These are phyloP conservation scores for Cochlearius cochlearius DNA, from an alignment of 2,113 vertebrate species.

Conservation along the genomic window DNA sequence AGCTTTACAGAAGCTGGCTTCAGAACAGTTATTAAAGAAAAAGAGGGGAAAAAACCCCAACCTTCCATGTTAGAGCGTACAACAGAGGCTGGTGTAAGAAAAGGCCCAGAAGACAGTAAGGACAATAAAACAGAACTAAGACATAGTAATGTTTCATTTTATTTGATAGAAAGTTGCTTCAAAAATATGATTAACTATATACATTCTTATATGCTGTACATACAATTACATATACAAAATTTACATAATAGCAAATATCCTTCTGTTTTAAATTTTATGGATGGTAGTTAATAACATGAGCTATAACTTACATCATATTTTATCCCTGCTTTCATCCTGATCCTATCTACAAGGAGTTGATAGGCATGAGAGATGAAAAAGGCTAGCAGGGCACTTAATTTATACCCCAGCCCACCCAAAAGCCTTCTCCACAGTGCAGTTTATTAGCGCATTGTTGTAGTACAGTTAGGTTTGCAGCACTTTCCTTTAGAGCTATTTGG, in stretches of 20 bases:
- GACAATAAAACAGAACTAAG: background rate
- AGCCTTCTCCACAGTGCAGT: background rate
- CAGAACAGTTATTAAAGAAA: background rate
- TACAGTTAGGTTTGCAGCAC: background rate
- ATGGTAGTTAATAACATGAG: background rate
- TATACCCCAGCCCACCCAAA: background rate
- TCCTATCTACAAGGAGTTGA: background rate
- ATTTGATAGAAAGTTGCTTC: conserved; percentile 52
- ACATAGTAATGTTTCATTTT: conserved; percentile 28
- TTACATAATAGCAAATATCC: background rate
- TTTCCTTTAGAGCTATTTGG: background rate
- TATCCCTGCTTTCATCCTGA: conserved; percentile 9
- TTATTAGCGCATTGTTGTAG: background rate
- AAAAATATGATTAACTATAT: conserved; percentile 60
- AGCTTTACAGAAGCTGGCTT: background rate
- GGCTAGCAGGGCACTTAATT: background rate
- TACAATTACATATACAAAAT: conserved; percentile 54
- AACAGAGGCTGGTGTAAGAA: background rate
- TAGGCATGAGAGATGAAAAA: background rate
- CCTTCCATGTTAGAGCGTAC: background rate
- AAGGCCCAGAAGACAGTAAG: background rate
- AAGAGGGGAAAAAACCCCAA: background rate
- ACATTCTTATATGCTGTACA: conserved; percentile 48
- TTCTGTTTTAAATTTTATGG: background rate
- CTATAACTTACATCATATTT: background rate